A percentile compares a stretch with the other conserved stretches of the same genome.
Evolutionary conservation across 2,888 invertebrate species (phyloP).

Genomic region (Nebria brevicollis): DNA sequence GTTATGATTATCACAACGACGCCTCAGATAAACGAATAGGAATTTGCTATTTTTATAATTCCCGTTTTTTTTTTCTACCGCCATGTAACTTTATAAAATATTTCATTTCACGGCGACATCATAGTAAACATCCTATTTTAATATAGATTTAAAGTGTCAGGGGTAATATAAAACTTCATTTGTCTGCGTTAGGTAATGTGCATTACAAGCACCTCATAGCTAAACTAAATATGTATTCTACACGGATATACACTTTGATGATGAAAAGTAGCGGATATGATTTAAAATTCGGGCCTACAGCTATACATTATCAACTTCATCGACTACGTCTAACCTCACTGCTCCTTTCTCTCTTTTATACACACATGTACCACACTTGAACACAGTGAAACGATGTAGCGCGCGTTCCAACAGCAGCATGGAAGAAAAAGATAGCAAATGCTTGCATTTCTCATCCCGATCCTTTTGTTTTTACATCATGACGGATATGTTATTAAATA

Average conservation of each 20-base stretch:
- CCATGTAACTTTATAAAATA: no score
- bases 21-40: no score
- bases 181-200: no score
- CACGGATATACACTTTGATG: background rate
- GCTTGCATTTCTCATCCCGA: background rate
- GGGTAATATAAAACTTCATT: no score
- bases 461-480: slow-evolving; percentile 15
- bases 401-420: background rate
- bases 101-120: no score
- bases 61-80: no score
- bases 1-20: no score
- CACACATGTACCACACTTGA: background rate
- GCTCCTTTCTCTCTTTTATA: background rate
- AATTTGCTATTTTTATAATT: no score
- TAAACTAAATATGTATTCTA: background rate
- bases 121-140: no score
- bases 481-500: slow-evolving; percentile 28
- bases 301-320: background rate
- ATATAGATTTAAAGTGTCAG: no score
- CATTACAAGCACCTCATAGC: background rate
- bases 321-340: background rate
- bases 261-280: background rate
- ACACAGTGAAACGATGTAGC: background rate
- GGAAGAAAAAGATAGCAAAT: background rate
- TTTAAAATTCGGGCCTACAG: background rate